phyloP scores from a whole-genome alignment of 1,140 invertebrate genomes.

The Muscidifurax raptorellus region DNA sequence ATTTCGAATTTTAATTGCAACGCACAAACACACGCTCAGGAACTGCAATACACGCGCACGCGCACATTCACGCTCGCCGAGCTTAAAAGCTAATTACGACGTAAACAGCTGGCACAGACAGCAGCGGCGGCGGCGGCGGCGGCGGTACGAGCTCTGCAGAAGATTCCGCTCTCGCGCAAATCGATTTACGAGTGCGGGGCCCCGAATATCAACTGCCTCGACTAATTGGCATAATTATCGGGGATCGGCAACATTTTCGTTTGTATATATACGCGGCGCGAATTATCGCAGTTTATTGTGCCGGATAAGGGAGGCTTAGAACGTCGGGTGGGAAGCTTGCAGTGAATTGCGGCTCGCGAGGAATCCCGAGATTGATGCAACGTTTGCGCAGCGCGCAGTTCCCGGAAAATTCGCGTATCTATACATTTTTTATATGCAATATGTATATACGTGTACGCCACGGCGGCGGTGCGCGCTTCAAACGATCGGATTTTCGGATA shows the following conservation, averaged over 20 bases:
- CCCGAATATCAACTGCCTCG: slow-evolving; percentile 16
- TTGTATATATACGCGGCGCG: neutral
- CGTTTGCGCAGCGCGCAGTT: no score
- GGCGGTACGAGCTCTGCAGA: neutral
- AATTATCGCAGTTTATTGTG: neutral
- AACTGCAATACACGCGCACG: no score
- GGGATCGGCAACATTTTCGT: neutral
- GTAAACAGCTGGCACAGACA: slow-evolving; percentile 36
- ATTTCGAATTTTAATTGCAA: slow-evolving; percentile 34
- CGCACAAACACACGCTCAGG: no score
- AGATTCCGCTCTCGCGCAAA: slow-evolving; percentile 18
- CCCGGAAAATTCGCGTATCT: neutral
- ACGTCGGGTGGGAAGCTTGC: neutral
- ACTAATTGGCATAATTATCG: slow-evolving; percentile 45
- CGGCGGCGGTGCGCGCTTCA: no score
- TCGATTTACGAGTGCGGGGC: slow-evolving; percentile 29
- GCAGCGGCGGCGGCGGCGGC: neutral
- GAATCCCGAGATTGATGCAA: neutral
- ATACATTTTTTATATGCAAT: no score
- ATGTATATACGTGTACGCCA: no score
- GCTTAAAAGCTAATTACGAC: slow-evolving; percentile 45
- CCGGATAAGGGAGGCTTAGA: neutral
- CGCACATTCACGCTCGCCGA: neutral
- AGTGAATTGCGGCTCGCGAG: neutral
- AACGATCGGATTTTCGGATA: no score